These are phyloP conservation scores for Lymantria dispar DNA, from an alignment of 2,888 invertebrate species.

Conservation along the genomic window DNA sequence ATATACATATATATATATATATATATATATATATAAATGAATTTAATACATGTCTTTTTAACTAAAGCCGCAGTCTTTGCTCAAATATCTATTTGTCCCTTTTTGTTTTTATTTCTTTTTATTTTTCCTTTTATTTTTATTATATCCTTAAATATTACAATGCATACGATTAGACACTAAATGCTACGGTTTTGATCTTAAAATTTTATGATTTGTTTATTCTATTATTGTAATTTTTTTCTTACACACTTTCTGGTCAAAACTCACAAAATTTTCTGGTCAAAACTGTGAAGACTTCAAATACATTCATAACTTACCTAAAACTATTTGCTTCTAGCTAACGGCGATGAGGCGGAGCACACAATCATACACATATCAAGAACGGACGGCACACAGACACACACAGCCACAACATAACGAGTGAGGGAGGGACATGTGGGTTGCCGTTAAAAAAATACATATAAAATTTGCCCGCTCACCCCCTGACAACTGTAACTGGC, in stretches of 20 bases:
- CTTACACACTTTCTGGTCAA: not conserved
- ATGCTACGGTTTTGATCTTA: conserved; percentile 20
- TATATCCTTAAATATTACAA: conserved; percentile 27
- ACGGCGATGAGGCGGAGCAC: conserved; percentile 70
- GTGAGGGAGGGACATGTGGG: conserved; percentile 51
- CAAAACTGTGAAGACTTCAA: conserved; percentile 19
- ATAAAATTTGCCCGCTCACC: conserved; percentile 22
- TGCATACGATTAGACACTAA: conserved; percentile 24
- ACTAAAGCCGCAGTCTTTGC: conserved; percentile 37
- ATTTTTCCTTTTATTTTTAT: conserved; percentile 19
- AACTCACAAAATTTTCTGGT: conserved; percentile 16
- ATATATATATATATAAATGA: conserved; percentile 10
- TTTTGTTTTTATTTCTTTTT: conserved; percentile 18
- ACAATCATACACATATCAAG: conserved; percentile 81
- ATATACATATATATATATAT: too few relatives aligned
- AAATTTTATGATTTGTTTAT: conserved; percentile 11
- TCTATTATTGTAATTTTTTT: not conserved
- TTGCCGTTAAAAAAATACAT: conserved; percentile 57
- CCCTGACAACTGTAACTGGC: conserved; percentile 15
- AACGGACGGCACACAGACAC: conserved; percentile 72
- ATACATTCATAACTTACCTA: conserved; percentile 64
- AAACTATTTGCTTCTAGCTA: conserved; percentile 79
- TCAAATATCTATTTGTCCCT: conserved; percentile 28
- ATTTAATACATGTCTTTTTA: conserved; percentile 45
- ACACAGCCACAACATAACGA: conserved; percentile 72